Evolutionary conservation across 2,888 invertebrate genomes (phyloP), one percentile per base, ranked within the genome.

Genomic region (Xestia c-nigrum): DNA sequence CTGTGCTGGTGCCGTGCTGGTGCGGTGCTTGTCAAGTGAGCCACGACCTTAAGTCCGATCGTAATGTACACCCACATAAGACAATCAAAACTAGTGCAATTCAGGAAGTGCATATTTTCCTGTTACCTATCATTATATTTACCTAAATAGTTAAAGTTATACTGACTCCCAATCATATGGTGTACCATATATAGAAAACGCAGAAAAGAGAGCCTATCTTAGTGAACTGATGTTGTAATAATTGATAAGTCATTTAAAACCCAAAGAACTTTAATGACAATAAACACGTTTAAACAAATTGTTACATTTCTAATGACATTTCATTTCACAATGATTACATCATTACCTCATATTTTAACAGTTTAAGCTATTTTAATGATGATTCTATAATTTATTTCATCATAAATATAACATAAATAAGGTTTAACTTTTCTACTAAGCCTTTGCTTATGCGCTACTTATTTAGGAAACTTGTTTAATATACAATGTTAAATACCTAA

Each of bases 401-500:
- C n/a, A 21, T 46, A 59, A 59, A 5, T 12, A n/a, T 70, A 24
- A 70, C n/a, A 65, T 78, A 52, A 65, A 78, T 68, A 61, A 68
- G 68, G 40, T 43, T 70, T 78, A 66, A 70, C 24, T 66, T 43
- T 38, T 19, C 12, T n/a, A 3, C 21, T 78, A 70, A 78, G 46
- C 46, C 9, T 40, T 64, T 46, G 5, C 1, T 50, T 69, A 57
- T 43, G n/a, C 40, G 40, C 16, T 31, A 40, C 21, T 66, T 52
- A 40, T 9, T 9, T 31, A 64, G 1, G 14, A 16, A 43, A 64
- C 5, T 64, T 12, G 19, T 55, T 31, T 24, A 43, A 64, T 46
- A 63, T 52, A 12, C 12, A 5, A 77, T 50, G 6, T 6, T 79
- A 43, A 64, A 43, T 46, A 69, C 31, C 5, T 14, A 31, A 70